Evolutionary conservation across 1,140 invertebrate genomes (phyloP), one percentile per base, ranked within the genome.

Genomic region (Drosophila burlai): DNA sequence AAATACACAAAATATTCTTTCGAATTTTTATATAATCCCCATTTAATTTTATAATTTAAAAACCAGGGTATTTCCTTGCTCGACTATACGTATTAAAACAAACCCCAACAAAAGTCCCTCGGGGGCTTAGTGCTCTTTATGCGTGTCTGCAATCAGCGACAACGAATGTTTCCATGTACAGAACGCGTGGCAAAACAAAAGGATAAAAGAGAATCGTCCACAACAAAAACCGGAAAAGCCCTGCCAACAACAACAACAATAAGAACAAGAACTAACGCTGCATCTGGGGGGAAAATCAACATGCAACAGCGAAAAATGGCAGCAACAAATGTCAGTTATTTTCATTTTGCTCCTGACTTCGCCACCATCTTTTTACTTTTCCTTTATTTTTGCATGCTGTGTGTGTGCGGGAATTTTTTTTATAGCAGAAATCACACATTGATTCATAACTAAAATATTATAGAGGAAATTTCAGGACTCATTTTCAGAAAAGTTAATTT

Each of bases 61-160:
- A 21, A n/a, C 3, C 16, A 75, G 71, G 24, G 55, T 67, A 80
- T 64, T 26, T 16, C 0, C 2, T 4, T 16, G 43, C 52, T 38
- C 34, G 63, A 34, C 60, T 46, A 46, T 24, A 10, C 1, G 11
- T 34, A 34, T 2, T 8, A 9, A 15, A 16, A 15, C 0, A 16
- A 34, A 10, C 8, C 10, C 10, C 36, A 38, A 38, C 18, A 24
- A 7, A 38, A 55, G 34, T 73, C 40, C 36, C 34, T 57, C 58
- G 71, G 42, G 38, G 38, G 49, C 52, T 58, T 69, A 66, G 59
- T 65, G 65, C 74, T 83, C 72, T 83, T 87, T 81, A 81, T 75
- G 84, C 81, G 65, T 89, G 77, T 72, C 69, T 61, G 80, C 83
- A 86, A 86, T 86, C 83, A 87, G 85, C 74, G 73, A 55, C 83